These are phyloP conservation scores for Hesperia comma DNA, from an alignment of 2,888 invertebrate genomes.

Conservation along the genomic window DNA sequence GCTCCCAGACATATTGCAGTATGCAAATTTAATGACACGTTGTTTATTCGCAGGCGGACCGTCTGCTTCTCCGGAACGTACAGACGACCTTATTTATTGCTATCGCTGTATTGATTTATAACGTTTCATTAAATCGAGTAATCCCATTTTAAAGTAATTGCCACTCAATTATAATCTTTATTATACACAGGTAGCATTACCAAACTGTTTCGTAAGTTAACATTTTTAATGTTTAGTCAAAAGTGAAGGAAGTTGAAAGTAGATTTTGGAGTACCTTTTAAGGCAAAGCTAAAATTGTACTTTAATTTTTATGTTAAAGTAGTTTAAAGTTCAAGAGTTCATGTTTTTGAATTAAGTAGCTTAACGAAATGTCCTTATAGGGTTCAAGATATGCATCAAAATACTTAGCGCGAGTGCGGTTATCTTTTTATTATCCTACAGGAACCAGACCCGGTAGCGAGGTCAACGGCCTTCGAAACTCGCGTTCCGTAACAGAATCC, in stretches of 20 bases:
- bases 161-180: slow-evolving; percentile 29
- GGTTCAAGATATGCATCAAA: slow-evolving; percentile 62
- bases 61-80: slow-evolving; percentile 52
- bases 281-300: not conserved
- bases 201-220: slow-evolving; percentile 6
- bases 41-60: slow-evolving; percentile 64
- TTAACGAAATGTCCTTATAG: slow-evolving; percentile 54
- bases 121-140: slow-evolving; percentile 38
- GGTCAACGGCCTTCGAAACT: slow-evolving; percentile 68
- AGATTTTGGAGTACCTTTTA: not conserved
- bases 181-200: not conserved
- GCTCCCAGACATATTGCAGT: slow-evolving; percentile 64
- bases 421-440: slow-evolving; percentile 61
- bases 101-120: slow-evolving; percentile 47
- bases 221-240: not conserved
- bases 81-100: slow-evolving; percentile 50
- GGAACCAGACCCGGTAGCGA: slow-evolving; percentile 69
- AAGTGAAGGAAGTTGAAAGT: not conserved
- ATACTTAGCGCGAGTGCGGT: slow-evolving; percentile 57
- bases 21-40: slow-evolving; percentile 70
- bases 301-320: slow-evolving; percentile 6
- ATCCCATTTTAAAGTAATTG: slow-evolving; percentile 30
- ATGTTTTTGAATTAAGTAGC: slow-evolving; percentile 21
- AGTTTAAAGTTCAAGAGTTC: slow-evolving; percentile 26
- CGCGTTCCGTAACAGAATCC: slow-evolving; percentile 68